Percentiles rank a stretch among this genome's conserved stretches.
These are phyloP conservation scores for Peromyscus californicus DNA, from an alignment of 2,113 vertebrate species.

Conservation along the genomic window DNA sequence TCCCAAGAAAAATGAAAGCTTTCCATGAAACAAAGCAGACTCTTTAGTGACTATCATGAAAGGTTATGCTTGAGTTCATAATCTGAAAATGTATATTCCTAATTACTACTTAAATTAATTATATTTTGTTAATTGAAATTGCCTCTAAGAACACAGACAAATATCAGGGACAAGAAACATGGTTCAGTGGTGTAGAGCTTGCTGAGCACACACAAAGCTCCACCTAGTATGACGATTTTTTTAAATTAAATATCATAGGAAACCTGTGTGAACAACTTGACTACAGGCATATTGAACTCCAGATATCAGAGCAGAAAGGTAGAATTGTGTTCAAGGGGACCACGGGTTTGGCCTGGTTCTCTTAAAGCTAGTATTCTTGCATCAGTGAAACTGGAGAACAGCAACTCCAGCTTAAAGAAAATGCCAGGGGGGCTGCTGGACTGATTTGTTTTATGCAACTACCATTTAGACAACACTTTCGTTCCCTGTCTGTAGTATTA, in stretches of 20 bases:
- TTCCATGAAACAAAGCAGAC: not conserved
- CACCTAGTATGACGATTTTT: not conserved
- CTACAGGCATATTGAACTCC: not conserved
- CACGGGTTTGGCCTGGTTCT: not conserved
- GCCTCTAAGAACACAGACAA: not conserved
- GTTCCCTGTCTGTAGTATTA: not conserved
- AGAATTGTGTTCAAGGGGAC: not conserved
- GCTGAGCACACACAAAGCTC: not conserved
- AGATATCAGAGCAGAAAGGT: not conserved
- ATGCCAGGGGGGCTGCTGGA: fast-evolving
- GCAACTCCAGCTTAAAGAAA: not conserved
- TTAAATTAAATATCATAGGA: not conserved
- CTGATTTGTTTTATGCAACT: not conserved
- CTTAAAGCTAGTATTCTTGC: not conserved
- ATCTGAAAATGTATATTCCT: not conserved
- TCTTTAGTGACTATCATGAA: not conserved
- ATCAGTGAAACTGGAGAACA: not conserved
- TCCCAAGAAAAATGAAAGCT: conserved; percentile 16
- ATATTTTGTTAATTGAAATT: conserved; percentile 47
- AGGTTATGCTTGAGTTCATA: not conserved
- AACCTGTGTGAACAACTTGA: not conserved
- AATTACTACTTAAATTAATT: conserved; percentile 11
- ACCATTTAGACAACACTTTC: not conserved
- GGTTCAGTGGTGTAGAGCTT: not conserved
- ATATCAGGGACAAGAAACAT: not conserved